These are phyloP conservation scores for Catocala sponsa DNA, from an alignment of 2,888 invertebrate species.

Conservation along the genomic window DNA sequence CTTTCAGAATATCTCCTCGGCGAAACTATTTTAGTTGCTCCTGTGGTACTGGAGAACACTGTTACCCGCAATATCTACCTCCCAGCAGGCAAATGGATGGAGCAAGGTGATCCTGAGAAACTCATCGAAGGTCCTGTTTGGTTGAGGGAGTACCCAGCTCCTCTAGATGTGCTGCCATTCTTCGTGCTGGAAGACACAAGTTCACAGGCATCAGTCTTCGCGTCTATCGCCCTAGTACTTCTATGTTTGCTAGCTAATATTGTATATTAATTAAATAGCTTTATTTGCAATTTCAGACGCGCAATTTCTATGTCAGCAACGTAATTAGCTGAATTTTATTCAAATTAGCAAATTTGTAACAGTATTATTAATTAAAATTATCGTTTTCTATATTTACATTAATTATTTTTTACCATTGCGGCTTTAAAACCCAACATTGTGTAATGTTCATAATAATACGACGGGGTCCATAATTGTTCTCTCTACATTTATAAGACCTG, in stretches of 20 bases:
- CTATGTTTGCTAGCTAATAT: neutral
- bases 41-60: neutral
- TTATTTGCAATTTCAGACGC: no score
- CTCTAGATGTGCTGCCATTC: neutral
- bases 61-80: neutral
- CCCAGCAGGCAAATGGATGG: neutral
- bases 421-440: no score
- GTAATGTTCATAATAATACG: no score
- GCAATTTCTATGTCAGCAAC: no score
- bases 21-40: neutral
- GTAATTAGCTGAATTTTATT: no score
- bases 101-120: neutral
- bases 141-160: neutral
- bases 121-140: neutral
- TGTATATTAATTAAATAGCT: no score
- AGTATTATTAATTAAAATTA: no score
- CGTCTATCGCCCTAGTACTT: neutral
- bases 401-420: no score
- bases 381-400: no score
- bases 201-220: neutral
- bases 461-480: no score
- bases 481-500: no score
- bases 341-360: no score
- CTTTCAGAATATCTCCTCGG: slow-evolving; percentile 7
- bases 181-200: neutral